Conservation (phyloP, 2,888 invertebrate species). For the Sesia apiformis region DNA sequence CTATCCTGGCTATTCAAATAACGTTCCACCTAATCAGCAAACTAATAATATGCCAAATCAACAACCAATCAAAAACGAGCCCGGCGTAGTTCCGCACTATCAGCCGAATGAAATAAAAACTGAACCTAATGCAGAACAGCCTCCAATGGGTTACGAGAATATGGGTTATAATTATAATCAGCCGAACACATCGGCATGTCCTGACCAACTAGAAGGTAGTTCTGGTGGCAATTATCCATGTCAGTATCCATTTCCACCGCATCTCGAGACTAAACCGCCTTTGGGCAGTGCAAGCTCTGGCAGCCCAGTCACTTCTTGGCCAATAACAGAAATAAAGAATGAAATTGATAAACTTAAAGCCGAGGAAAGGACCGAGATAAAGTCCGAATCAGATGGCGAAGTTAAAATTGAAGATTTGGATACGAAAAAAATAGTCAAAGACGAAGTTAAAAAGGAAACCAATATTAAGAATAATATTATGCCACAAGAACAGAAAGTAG, state of each 20-base stretch:
- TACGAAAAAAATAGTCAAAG: conserved; percentile 60
- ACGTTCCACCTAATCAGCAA: conserved; percentile 10
- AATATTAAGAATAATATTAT: conserved; percentile 18
- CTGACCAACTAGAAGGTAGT: conserved; percentile 31
- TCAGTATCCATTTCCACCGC: conserved; percentile 41
- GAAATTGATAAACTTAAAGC: conserved; percentile 58
- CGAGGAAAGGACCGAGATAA: conserved; percentile 60
- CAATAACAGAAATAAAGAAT: conserved; percentile 58
- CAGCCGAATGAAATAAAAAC: conserved; percentile 31
- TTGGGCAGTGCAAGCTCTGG: conserved; percentile 50
- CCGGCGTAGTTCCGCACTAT: conserved; percentile 22
- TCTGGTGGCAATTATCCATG: conserved; percentile 35
- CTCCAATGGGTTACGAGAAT: conserved; percentile 28
- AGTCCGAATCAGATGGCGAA: conserved; percentile 71
- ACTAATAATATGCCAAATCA: conserved; percentile 10
- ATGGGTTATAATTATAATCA: conserved; percentile 39
- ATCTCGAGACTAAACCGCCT: conserved; percentile 55
- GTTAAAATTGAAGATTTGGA: conserved; percentile 68
- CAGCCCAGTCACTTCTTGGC: conserved; percentile 59
- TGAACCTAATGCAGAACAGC: conserved; percentile 31
- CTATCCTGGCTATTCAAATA: conserved; percentile 35
- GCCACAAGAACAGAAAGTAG: conserved; percentile 14
- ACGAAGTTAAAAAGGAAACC: conserved; percentile 40
- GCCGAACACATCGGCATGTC: conserved; percentile 29
- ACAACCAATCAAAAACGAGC: conserved; percentile 27